A percentile compares a stretch with the other conserved stretches of the same genome.
These are phyloP conservation scores for Pogonocherus hispidulus DNA, from an alignment of 2,888 invertebrate genomes.

Conservation along the genomic window DNA sequence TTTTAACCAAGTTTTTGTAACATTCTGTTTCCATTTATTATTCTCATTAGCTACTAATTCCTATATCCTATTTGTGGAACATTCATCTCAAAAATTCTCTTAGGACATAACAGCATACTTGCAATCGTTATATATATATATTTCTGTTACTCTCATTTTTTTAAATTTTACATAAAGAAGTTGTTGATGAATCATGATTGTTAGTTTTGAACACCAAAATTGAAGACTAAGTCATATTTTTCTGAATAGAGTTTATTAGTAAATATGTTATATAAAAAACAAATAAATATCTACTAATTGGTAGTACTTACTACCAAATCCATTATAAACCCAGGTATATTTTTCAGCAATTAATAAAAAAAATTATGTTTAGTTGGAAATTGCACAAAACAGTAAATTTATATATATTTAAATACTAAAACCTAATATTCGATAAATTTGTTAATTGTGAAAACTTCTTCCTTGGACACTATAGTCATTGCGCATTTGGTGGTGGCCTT, in stretches of 20 bases:
- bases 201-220: too few species aligned
- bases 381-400: background rate
- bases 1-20: too few species aligned
- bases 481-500: background rate
- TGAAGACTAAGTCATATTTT: too few species aligned
- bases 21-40: too few species aligned
- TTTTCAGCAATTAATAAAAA: background rate
- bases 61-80: too few species aligned
- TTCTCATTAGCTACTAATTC: too few species aligned
- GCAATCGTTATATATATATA: too few species aligned
- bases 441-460: background rate
- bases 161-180: too few species aligned
- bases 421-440: constrained; percentile 17
- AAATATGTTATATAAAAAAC: background rate
- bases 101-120: too few species aligned
- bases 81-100: too few species aligned
- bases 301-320: background rate
- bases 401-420: constrained; percentile 3
- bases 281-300: background rate
- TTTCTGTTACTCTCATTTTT: too few species aligned
- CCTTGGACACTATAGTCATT: background rate
- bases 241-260: background rate
- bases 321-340: background rate
- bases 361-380: background rate
- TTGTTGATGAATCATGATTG: too few species aligned